Base-by-base conservation (phyloP, 2,888 invertebrate species). In the Eumacrocentrus americanus region DNA sequence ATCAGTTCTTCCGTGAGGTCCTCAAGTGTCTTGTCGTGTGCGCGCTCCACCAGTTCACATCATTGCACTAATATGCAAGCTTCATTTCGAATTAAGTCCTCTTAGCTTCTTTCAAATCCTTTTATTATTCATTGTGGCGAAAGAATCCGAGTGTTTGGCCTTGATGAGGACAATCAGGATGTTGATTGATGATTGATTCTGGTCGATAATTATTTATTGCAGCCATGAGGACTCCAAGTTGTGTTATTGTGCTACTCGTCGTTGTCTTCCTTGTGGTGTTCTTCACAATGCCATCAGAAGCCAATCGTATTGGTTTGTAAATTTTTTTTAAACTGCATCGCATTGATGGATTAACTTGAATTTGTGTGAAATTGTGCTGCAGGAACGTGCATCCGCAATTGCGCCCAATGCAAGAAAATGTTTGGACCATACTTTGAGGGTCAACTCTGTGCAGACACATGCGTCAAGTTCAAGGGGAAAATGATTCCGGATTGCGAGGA, bases 391-490 rank as follows among this genome's bases (percentile, higher is more conserved):
- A 88, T 92, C 61, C 87, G 92, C 70, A 94, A 94, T 81, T 94
- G 94, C 77, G 93, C 92, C 0, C 93, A 92, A 74, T 94, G 94
- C 81, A 92, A 92, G 82, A 91, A 91, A 80, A 92, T 93, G 89
- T 89, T 91, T 67, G 94, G 92, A 0, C 87, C 87, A 0, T 93
- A 91, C 83, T 94, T 94, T 81, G 91, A 94, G 73, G 94, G 93
- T 0, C 89, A 91, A 50, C 86, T 90, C 0, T 94, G 94, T 79
- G 94, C 92, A 0, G 91, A 93, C 71, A 88, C 90, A 66, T 94
- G 94, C 78, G 85, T 94, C 68, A 90, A 91, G 76, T 90, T 88
- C 81, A 90, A 90, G 75, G 93, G 92, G 64, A 91, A 91, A 78
- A 85, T 90, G 63, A 91, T 92, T 58, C 93, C 93, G 0, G 94